Conservation (phyloP, 1,140 invertebrate species). For the Argopecten irradians region DNA sequence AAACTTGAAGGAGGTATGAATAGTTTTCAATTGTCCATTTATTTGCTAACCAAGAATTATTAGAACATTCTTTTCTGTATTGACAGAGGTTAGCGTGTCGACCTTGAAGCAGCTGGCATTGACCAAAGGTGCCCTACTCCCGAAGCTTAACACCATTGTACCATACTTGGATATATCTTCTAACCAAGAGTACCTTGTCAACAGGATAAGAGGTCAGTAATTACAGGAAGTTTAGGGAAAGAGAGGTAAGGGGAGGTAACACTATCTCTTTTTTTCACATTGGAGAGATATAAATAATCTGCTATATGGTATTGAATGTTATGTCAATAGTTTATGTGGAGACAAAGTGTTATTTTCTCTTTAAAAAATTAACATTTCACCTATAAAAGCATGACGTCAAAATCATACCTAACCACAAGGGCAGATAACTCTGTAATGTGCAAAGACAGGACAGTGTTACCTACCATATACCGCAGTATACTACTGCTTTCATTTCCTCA, state of each 20-base stretch:
- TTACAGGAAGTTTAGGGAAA: not conserved
- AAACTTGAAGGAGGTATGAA: not conserved
- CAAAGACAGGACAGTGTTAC: too few relatives aligned
- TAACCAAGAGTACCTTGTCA: slow-evolving; percentile 90
- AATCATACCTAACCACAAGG: too few relatives aligned
- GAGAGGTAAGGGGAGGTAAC: not conserved
- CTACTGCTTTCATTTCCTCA: too few relatives aligned
- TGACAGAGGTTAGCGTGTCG: slow-evolving; percentile 75
- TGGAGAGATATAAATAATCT: not conserved
- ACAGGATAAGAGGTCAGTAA: slow-evolving; percentile 82
- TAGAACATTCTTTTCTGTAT: slow-evolving; percentile 36
- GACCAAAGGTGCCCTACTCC: slow-evolving; percentile 82
- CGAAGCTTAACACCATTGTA: slow-evolving; percentile 83
- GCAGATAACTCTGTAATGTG: too few relatives aligned
- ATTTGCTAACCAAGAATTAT: slow-evolving; percentile 74
- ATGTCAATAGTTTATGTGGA: too few relatives aligned
- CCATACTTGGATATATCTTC: slow-evolving; percentile 87
- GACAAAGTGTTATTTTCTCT: too few relatives aligned
- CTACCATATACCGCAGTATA: too few relatives aligned
- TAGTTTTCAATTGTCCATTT: not conserved
- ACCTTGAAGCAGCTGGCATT: slow-evolving; percentile 77
- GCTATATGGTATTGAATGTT: not conserved
- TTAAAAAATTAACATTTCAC: too few relatives aligned
- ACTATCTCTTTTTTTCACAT: not conserved
- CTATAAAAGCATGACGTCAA: too few relatives aligned